Evolutionary conservation across 2,797 vertebrate species (phyloP).

Genomic region (Hozukius guyotensis): DNA sequence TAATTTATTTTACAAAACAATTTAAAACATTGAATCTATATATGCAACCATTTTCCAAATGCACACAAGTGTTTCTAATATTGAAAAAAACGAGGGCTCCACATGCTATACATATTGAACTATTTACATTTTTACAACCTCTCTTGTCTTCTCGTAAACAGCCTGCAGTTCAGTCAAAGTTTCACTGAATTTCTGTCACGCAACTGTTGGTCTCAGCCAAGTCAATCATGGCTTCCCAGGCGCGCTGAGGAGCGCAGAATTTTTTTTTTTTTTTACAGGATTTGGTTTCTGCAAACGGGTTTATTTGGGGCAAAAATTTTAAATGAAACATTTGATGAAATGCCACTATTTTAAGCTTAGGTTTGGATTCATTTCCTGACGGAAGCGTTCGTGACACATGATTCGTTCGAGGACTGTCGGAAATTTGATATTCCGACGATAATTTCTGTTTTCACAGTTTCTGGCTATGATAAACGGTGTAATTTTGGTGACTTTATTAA

Average conservation of each 20-base stretch:
- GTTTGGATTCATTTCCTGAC: neutral
- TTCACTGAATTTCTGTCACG: neutral
- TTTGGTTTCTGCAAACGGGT: neutral
- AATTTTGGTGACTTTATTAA: neutral
- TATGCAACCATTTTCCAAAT: rapidly evolving
- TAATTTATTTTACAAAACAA: neutral
- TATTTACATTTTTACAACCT: neutral
- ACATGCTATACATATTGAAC: neutral
- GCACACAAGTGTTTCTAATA: neutral
- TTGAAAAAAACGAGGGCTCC: neutral
- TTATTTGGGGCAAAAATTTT: neutral
- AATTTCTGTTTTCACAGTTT: neutral
- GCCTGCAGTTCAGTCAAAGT: neutral
- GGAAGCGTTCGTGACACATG: neutral
- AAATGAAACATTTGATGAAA: neutral
- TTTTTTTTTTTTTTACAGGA: neutral
- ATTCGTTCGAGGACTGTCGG: neutral
- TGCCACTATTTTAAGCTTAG: neutral
- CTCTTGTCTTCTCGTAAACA: neutral
- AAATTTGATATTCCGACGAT: neutral
- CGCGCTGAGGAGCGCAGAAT: neutral
- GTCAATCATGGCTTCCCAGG: neutral
- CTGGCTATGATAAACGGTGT: neutral
- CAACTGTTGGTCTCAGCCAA: neutral
- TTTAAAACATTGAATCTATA: neutral